These are phyloP conservation scores for Campoplex nolae DNA, from an alignment of 2,888 invertebrate genomes.

Conservation along the genomic window DNA sequence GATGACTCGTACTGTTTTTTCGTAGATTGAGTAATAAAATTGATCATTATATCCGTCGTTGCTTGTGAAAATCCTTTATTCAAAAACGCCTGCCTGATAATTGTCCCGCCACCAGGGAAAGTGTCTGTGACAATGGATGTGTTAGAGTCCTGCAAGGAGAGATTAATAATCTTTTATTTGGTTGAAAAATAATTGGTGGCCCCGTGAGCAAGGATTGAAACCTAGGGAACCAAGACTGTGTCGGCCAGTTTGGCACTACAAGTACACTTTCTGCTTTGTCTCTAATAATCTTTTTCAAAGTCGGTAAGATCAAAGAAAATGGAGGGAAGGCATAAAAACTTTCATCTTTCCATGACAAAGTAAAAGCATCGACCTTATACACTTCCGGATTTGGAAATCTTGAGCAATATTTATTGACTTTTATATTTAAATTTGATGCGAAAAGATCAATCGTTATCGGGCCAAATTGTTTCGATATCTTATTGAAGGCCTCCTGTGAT, in stretches of 20 bases:
- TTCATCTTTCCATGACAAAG: constrained; percentile 58
- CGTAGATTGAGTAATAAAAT: constrained; percentile 34
- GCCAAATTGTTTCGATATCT: too few species aligned
- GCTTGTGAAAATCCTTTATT: constrained; percentile 44
- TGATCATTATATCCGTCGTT: constrained; percentile 41
- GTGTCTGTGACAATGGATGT: constrained; percentile 67
- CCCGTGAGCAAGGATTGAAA: constrained; percentile 60
- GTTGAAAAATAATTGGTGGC: constrained; percentile 65
- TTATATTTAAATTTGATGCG: too few species aligned
- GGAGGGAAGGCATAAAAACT: constrained; percentile 73
- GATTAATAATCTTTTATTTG: constrained; percentile 58
- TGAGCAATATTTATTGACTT: too few species aligned
- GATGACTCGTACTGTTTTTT: constrained; percentile 30
- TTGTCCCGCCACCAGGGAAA: constrained; percentile 72
- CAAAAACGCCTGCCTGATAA: constrained; percentile 71
- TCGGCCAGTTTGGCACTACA: constrained; percentile 75
- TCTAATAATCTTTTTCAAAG: constrained; percentile 72
- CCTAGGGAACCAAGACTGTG: constrained; percentile 75
- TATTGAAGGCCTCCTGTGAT: too few species aligned
- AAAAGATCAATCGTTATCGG: too few species aligned
- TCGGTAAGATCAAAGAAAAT: constrained; percentile 70
- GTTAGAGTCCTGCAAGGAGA: constrained; percentile 67
- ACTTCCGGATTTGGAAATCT: too few species aligned
- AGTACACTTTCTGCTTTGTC: constrained; percentile 74
- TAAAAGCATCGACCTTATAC: constrained; percentile 41